phyloP scores from a whole-genome alignment of 2,797 vertebrate species.

The Tapirus indicus region DNA sequence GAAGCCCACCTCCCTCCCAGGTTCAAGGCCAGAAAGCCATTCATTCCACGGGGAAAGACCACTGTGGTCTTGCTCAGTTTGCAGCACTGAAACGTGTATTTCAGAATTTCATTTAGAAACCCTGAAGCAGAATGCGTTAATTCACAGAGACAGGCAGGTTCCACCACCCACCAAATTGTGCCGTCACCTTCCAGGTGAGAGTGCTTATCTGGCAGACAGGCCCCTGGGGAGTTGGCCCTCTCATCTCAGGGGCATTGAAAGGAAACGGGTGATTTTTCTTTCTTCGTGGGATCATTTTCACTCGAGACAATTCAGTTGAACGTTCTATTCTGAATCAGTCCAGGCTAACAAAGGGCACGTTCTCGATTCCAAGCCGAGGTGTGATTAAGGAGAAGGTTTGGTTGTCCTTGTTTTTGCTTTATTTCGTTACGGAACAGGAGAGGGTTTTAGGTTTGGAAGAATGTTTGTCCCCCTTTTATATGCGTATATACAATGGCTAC shows the following conservation, averaged over 20 bases:
- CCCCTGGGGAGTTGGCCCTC: conserved; percentile 37
- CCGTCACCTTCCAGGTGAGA: background rate
- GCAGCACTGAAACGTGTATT: background rate
- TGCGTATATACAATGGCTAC: background rate
- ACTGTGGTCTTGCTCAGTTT: background rate
- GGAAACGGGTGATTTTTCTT: conserved; percentile 67
- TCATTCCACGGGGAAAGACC: background rate
- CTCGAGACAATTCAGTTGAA: conserved; percentile 28
- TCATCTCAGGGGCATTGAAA: conserved; percentile 17
- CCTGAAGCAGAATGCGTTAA: background rate
- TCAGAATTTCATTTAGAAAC: background rate
- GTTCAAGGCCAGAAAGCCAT: conserved; percentile 7
- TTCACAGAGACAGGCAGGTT: background rate
- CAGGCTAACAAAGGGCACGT: conserved; percentile 55
- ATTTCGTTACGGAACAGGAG: conserved; percentile 21
- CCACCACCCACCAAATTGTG: background rate
- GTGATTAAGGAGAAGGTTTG: background rate
- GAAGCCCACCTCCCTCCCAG: background rate
- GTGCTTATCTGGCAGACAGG: conserved; percentile 31
- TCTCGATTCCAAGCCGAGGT: conserved; percentile 39
- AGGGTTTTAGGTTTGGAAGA: background rate
- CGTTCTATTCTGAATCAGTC: conserved; percentile 53
- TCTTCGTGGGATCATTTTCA: conserved; percentile 53
- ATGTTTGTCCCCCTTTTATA: background rate
- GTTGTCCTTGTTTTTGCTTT: background rate